Base-by-base conservation (phyloP, 1,140 invertebrate genomes). In the Scaptomyza graminum region DNA sequence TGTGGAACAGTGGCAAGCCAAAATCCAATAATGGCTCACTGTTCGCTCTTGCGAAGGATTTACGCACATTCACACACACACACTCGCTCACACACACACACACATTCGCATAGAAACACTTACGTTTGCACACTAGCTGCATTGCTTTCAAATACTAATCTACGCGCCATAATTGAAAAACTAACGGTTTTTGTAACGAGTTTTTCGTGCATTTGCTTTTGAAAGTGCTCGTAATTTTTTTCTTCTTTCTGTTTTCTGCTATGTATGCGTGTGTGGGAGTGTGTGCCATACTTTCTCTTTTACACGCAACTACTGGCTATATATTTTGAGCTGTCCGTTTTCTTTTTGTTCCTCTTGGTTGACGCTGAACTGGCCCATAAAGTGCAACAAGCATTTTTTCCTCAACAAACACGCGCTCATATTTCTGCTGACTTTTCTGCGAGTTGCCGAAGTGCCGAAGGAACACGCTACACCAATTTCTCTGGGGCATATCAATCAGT, bases 91-190 rank as follows among this genome's bases (percentile, higher is more conserved):
- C 43, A 13, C 49, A 50, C 16, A 67, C 34, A 68, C 44, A 22
- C 46, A 65, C 57, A 3, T 9, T 13, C 15, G 11, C n/a, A 54
- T 15, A 63, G 28, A 13, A 49, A 44, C 16, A 67, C 34, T 67
- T 44, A 31, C 37, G 61, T 41, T 41, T n/a, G 37, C 61, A 28
- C 25, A 31, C 49, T 46, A 51, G 31, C 46, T 57, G 65, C 74
- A 78, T 62, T 70, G 77, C 82, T 87, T 82, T 85, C 83, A 83
- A 88, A 88, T 88, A 88, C 83, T 88, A 88, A 88, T 88, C 83
- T 88, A 83, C 69, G 83, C 79, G 76, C 83, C 74, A 88, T 88
- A 88, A 88, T 88, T 88, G 83, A 88, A 88, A 88, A 79, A 83
- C 79, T 83, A 83, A 88, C 83, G 69, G 67, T 88, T 83, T 88